These are phyloP conservation scores for Siderastrea siderea DNA, from an alignment of 92 coral and sea anemone genomes.

Conservation along the genomic window DNA sequence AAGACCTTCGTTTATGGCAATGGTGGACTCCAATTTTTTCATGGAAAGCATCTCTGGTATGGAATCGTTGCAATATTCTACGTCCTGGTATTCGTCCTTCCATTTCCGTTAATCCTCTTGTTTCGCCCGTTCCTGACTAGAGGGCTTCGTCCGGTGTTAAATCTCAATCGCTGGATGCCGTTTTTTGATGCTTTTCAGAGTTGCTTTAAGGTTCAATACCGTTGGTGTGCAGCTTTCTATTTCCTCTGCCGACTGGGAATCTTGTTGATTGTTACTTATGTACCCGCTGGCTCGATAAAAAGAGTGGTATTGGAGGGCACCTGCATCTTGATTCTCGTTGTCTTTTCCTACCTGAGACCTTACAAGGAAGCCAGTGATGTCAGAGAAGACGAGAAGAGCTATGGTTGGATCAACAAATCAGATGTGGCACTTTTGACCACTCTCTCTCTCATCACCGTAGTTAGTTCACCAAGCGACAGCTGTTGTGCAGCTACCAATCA, in stretches of 20 bases:
- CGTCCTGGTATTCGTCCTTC: conserved; percentile 78
- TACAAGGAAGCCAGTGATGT: conserved; percentile 76
- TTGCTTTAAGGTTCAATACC: conserved; percentile 89
- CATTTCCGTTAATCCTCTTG: conserved; percentile 88
- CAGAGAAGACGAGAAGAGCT: conserved; percentile 25
- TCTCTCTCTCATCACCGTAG: conserved; percentile 71
- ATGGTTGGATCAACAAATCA: conserved; percentile 82
- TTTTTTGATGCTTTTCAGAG: conserved; percentile 88
- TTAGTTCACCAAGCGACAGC: conserved; percentile 65
- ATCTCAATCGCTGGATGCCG: conserved; percentile 83
- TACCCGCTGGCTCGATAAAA: conserved; percentile 60
- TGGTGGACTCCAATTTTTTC: conserved; percentile 77
- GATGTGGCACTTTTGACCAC: conserved; percentile 85
- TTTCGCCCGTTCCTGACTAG: conserved; percentile 82
- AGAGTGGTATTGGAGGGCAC: conserved; percentile 66
- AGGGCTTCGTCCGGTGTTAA: conserved; percentile 68
- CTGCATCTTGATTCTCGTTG: conserved; percentile 77
- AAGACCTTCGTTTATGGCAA: conserved; percentile 67
- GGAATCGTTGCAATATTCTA: conserved; percentile 75
- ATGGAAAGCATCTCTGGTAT: conserved; percentile 80
- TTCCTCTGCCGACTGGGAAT: conserved; percentile 84
- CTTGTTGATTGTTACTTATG: conserved; percentile 46
- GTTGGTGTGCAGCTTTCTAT: conserved; percentile 99
- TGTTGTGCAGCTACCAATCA: background rate
- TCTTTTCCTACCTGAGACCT: conserved; percentile 77